These are phyloP conservation scores for Prinia subflava DNA, from an alignment of 2,113 vertebrate species.

Conservation along the genomic window DNA sequence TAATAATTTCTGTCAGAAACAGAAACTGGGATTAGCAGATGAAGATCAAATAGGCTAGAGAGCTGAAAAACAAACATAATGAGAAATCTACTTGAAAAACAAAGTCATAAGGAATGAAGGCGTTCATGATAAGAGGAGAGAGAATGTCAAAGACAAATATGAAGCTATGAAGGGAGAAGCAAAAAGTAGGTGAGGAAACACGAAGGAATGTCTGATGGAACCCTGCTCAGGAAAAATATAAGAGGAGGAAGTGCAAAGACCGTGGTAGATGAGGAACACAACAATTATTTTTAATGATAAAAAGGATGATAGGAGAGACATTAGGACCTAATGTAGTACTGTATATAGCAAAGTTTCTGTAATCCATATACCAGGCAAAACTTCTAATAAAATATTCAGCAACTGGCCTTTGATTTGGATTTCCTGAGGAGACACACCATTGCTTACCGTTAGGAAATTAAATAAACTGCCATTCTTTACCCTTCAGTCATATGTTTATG, in stretches of 20 bases:
- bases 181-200: neutral
- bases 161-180: neutral
- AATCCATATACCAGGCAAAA: neutral
- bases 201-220: neutral
- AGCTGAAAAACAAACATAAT: neutral
- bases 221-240: neutral
- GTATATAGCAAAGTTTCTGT: neutral
- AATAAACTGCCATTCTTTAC: neutral
- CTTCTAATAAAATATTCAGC: neutral
- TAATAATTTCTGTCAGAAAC: neutral
- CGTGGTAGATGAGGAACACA: neutral
- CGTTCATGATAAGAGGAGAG: rapidly evolving
- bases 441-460: neutral
- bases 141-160: neutral
- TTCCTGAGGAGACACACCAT: neutral
- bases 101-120: neutral
- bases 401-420: neutral
- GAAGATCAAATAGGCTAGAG: neutral
- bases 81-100: neutral
- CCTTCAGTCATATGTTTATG: neutral
- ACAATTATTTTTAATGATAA: neutral
- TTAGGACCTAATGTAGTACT: neutral
- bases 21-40: neutral
- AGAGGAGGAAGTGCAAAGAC: neutral
- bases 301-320: neutral